Evolutionary conservation across 2,113 vertebrate species (phyloP).

Genomic region (Caretta caretta): DNA sequence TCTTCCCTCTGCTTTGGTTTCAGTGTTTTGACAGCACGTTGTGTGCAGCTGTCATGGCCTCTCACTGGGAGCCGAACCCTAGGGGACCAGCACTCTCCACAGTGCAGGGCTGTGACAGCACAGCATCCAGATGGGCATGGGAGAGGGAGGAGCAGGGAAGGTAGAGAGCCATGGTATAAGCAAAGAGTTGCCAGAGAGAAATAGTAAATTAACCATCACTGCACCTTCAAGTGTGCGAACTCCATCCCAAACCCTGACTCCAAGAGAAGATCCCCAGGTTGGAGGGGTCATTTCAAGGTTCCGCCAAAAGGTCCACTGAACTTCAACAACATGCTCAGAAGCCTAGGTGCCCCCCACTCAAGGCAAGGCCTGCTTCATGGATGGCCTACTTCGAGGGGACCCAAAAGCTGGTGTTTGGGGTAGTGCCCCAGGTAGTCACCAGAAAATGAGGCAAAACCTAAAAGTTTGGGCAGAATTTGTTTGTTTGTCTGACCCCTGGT

Average conservation of each 20-base stretch:
- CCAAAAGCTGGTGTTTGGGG: not conserved
- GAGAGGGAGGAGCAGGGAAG: not conserved
- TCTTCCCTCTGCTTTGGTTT: not conserved
- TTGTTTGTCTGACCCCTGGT: slow-evolving; percentile 39
- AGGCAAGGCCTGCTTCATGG: not conserved
- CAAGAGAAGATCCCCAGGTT: not conserved
- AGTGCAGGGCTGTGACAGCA: not conserved
- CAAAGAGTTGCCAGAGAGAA: not conserved
- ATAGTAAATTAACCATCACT: not conserved
- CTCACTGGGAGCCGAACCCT: fast-evolving
- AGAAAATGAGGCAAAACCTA: slow-evolving; percentile 25
- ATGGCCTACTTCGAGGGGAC: not conserved
- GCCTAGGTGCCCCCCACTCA: not conserved
- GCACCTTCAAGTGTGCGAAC: not conserved
- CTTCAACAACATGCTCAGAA: not conserved
- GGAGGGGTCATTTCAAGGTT: not conserved
- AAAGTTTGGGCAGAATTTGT: slow-evolving; percentile 66
- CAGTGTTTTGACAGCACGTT: not conserved
- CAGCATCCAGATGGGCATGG: not conserved
- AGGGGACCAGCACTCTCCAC: not conserved
- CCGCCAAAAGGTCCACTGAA: not conserved
- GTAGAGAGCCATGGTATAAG: not conserved
- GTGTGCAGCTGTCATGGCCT: not conserved
- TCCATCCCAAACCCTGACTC: fast-evolving
- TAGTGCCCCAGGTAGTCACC: not conserved